phyloP scores from a whole-genome alignment of 2,113 vertebrate genomes.

The Nycticryphes semicollaris region DNA sequence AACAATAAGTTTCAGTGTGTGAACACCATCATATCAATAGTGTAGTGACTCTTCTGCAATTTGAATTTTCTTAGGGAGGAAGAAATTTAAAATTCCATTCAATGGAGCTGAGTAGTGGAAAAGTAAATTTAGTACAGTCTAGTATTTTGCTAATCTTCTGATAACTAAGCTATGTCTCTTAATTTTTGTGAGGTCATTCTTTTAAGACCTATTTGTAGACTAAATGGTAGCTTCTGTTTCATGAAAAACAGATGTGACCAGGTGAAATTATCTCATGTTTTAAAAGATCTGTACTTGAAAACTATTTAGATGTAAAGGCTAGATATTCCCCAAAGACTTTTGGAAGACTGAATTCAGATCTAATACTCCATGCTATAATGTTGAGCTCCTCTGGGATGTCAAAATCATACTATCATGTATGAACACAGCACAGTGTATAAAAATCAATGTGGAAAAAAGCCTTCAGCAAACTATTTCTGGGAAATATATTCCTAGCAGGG shows the following conservation, averaged over 20 bases:
- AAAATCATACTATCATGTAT: background rate
- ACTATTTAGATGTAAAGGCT: background rate
- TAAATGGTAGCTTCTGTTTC: background rate
- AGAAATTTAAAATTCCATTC: constrained; percentile 11
- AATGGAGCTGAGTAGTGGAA: background rate
- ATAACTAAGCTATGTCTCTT: background rate
- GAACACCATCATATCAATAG: background rate
- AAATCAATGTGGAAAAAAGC: background rate
- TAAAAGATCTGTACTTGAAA: background rate
- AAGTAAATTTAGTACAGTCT: background rate
- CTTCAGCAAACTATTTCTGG: background rate
- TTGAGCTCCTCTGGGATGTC: background rate
- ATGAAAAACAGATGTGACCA: background rate
- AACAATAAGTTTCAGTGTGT: background rate
- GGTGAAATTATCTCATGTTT: background rate
- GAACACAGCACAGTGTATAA: background rate
- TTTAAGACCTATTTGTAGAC: background rate
- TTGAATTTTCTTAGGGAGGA: background rate
- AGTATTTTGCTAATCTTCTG: background rate
- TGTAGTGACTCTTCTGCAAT: background rate
- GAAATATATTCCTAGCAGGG: background rate
- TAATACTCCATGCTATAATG: background rate
- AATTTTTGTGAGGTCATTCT: background rate
- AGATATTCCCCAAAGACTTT: background rate
- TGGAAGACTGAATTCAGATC: background rate